Conservation (phyloP, 2,888 invertebrate species). For the Hesperia comma region DNA sequence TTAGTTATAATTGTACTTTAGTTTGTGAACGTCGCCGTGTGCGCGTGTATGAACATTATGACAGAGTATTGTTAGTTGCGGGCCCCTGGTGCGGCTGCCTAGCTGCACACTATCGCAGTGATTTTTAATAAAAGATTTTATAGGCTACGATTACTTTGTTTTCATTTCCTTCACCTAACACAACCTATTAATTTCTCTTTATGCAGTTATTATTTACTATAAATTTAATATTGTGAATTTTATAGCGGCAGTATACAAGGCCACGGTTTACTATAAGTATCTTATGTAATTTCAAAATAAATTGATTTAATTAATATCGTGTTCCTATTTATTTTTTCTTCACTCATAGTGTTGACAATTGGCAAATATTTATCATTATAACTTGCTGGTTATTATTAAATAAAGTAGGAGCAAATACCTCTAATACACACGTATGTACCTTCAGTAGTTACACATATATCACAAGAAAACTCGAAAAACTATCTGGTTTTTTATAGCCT, state of each 20-base stretch:
- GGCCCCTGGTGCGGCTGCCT: conserved; percentile 57
- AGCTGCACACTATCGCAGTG: conserved; percentile 74
- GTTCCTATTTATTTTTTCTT: conserved; percentile 1
- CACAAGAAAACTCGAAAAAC: no score
- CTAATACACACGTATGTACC: no score
- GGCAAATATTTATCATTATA: no score
- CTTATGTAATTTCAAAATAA: conserved; percentile 29
- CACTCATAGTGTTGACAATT: background rate
- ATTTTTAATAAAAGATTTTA: conserved; percentile 82
- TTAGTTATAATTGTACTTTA: conserved; percentile 67
- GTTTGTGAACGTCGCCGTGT: conserved; percentile 58
- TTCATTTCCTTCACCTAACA: conserved; percentile 20
- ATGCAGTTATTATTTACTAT: conserved; percentile 22
- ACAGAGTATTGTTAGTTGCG: conserved; percentile 66
- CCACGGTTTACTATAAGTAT: conserved; percentile 31
- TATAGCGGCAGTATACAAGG: conserved; percentile 27
- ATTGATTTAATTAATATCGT: conserved; percentile 7
- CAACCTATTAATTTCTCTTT: conserved; percentile 18
- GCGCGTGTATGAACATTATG: conserved; percentile 57
- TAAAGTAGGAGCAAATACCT: no score
- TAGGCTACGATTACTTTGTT: conserved; percentile 59
- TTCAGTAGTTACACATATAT: no score
- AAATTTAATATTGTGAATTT: conserved; percentile 30
- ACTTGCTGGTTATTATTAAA: no score
- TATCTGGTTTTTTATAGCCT: no score